phyloP scores from a whole-genome alignment of 2,113 vertebrate genomes.

The Laterallus jamaicensis region DNA sequence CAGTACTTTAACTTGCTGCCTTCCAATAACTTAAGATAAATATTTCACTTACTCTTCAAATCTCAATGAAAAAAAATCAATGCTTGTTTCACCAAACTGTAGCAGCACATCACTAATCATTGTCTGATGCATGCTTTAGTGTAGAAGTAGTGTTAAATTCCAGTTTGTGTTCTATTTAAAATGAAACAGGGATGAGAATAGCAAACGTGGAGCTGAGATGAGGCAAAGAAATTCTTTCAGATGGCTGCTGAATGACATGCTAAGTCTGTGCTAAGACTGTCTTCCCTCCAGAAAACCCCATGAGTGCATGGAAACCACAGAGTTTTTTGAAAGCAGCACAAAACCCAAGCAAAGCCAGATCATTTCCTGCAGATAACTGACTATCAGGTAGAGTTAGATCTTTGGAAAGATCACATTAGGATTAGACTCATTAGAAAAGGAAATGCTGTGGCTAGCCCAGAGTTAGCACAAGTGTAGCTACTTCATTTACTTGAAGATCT shows the following conservation, averaged over 20 bases:
- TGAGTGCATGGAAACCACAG: neutral
- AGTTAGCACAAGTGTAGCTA: neutral
- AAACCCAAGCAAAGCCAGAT: neutral
- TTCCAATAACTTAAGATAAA: neutral
- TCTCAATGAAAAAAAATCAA: neutral
- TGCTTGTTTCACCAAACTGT: neutral
- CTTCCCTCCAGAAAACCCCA: neutral
- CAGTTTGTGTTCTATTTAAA: neutral
- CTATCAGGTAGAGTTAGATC: neutral
- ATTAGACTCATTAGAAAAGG: neutral
- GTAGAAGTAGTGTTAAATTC: neutral
- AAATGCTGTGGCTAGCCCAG: neutral
- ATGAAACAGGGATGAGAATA: neutral
- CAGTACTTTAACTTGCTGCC: neutral
- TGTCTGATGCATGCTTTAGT: neutral
- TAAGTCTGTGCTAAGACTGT: neutral
- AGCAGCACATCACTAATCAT: neutral
- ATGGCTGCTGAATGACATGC: neutral
- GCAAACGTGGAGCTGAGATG: neutral
- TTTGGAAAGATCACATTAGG: neutral
- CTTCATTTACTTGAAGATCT: neutral
- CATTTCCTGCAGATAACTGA: neutral
- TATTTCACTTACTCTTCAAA: neutral
- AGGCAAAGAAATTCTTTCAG: neutral
- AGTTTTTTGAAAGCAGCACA: neutral